Percentiles rank a stretch among this genome's conserved stretches.
Conservation (phyloP, 2,113 vertebrate genomes). For the Ptychochromis oligacanthus region DNA sequence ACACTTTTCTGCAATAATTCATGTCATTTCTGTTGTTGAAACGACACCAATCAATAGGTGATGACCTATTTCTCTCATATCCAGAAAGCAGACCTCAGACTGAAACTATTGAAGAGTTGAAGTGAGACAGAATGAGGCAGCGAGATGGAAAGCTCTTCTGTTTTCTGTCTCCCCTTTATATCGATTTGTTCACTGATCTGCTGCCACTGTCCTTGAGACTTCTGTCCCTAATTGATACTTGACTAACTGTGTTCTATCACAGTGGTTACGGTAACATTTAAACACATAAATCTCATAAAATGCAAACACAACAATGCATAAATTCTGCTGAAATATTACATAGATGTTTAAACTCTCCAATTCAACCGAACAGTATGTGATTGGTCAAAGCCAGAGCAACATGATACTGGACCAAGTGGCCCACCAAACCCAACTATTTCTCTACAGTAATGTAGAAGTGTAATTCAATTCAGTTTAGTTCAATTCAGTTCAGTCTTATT, state of each 20-base stretch:
- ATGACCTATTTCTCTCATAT: not conserved
- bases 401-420: too few relatives aligned
- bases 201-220: slow-evolving; percentile 21
- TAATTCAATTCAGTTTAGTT: too few relatives aligned
- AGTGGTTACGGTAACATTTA: not conserved
- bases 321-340: not conserved
- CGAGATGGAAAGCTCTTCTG: slow-evolving; percentile 14
- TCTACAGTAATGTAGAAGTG: too few relatives aligned
- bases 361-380: rapidly evolving
- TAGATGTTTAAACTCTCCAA: not conserved
- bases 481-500: too few relatives aligned
- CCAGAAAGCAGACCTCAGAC: not conserved
- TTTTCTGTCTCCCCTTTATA: slow-evolving; percentile 9
- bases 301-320: not conserved
- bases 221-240: slow-evolving; percentile 9
- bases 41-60: not conserved
- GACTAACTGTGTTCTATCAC: not conserved
- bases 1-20: not conserved
- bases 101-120: not conserved
- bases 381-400: too few relatives aligned
- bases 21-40: not conserved
- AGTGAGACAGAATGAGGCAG: not conserved
- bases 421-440: too few relatives aligned
- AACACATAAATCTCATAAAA: not conserved
- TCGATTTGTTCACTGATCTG: slow-evolving; percentile 1